Evolutionary conservation across 2,888 invertebrate genomes (phyloP).

Genomic region (Elysia crispata): DNA sequence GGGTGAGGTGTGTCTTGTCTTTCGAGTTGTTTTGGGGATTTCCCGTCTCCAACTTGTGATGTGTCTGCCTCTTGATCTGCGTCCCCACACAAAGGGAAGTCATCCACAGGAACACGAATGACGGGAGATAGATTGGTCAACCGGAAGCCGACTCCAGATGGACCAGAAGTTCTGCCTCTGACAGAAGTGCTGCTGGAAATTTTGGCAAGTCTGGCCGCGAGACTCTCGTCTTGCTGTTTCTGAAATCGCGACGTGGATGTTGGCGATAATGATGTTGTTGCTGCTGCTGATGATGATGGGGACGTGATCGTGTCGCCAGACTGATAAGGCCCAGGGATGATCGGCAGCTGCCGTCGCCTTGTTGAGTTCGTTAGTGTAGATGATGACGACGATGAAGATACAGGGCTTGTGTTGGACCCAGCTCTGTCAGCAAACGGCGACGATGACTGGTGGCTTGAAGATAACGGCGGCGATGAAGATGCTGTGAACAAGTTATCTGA

Average conservation of each 20-base stretch:
- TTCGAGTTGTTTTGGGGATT: no score
- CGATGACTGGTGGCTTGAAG: not conserved
- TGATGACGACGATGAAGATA: not conserved
- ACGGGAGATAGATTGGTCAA: slow-evolving; percentile 13
- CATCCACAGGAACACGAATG: slow-evolving; percentile 30
- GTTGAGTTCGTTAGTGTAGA: not conserved
- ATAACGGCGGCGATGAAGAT: not conserved
- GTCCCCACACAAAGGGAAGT: slow-evolving; percentile 28
- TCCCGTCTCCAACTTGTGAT: not conserved
- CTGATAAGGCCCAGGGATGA: not conserved
- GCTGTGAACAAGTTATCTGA: not conserved
- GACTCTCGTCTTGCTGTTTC: no score
- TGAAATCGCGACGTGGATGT: not conserved
- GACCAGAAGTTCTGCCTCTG: not conserved
- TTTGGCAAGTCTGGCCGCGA: no score
- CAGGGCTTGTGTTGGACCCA: not conserved
- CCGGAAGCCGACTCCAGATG: not conserved
- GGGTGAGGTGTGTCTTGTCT: no score
- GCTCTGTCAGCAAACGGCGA: not conserved
- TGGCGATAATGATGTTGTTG: not conserved
- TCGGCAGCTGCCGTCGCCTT: not conserved
- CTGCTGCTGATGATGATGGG: not conserved
- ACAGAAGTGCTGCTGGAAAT: not conserved
- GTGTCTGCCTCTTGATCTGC: not conserved
- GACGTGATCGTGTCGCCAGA: not conserved